Conservation (phyloP, 1,140 invertebrate species). For the Caligus rogercresseyi region DNA sequence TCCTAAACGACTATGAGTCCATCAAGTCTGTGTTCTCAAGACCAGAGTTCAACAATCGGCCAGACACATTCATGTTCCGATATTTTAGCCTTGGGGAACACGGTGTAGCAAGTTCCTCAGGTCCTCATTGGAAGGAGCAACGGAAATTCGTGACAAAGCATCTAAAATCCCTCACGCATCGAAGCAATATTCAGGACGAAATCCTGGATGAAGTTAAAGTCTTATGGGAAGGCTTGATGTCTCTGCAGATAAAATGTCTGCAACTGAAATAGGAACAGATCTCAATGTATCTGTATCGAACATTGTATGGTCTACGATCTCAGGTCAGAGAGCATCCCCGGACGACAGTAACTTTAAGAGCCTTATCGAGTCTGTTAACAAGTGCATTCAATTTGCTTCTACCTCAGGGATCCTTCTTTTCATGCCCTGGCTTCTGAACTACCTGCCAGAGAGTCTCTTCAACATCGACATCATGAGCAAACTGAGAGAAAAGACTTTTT, state of each 20-base stretch:
- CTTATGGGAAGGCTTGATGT: no score
- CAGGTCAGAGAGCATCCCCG: neutral
- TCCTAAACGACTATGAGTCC: constrained; percentile 7
- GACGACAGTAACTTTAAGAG: neutral
- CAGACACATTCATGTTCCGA: constrained; percentile 15
- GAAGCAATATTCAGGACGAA: no score
- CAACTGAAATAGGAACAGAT: neutral
- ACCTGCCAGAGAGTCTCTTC: constrained; percentile 9
- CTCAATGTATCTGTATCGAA: constrained; percentile 5
- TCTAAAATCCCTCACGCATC: no score
- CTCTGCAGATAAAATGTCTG: no score
- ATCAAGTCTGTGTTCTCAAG: constrained; percentile 13
- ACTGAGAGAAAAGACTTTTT: constrained; percentile 25
- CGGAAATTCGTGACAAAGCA: neutral
- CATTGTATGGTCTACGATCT: constrained; percentile 3
- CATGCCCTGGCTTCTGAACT: neutral
- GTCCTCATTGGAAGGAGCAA: constrained; percentile 1
- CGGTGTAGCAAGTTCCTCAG: neutral
- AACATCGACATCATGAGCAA: constrained; percentile 7
- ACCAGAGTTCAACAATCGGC: neutral
- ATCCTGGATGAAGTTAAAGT: no score
- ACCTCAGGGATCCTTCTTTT: constrained; percentile 16
- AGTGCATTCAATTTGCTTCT: constrained; percentile 6
- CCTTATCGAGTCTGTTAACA: constrained; percentile 4
- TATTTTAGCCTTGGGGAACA: constrained; percentile 11